These are phyloP conservation scores for Urocynchramus pylzowi DNA, from an alignment of 2,113 vertebrate genomes.

Conservation along the genomic window DNA sequence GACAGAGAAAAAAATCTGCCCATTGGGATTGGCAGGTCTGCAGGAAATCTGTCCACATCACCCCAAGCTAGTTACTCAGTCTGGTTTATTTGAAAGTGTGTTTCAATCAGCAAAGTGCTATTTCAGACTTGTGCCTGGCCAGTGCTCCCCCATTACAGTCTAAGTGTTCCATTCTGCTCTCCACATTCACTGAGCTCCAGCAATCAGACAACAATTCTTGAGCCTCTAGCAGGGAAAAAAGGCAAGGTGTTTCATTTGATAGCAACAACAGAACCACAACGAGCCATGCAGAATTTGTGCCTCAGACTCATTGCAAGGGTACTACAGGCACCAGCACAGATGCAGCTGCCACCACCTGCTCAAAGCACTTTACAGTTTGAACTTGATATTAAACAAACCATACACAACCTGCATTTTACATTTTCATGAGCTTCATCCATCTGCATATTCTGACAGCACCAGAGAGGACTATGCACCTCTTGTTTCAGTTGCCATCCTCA, in stretches of 20 bases:
- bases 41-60: not conserved
- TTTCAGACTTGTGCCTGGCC: not conserved
- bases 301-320: not conserved
- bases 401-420: not conserved
- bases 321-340: not conserved
- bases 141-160: not conserved
- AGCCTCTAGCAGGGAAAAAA: not conserved
- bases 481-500: not conserved
- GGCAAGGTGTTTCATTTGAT: not conserved
- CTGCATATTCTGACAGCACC: not conserved
- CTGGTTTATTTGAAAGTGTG: not conserved
- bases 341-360: not conserved
- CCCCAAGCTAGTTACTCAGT: rapidly evolving
- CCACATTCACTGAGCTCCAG: not conserved
- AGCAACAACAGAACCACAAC: not conserved
- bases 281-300: rapidly evolving
- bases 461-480: not conserved
- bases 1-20: not conserved
- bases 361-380: not conserved
- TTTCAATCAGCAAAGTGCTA: not conserved
- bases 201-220: not conserved
- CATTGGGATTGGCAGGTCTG: not conserved
- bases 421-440: not conserved
- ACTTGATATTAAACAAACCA: not conserved
- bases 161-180: not conserved